These are phyloP conservation scores for Parapristionchus giblindavisi DNA, from an alignment of 2,888 invertebrate genomes.

Conservation along the genomic window DNA sequence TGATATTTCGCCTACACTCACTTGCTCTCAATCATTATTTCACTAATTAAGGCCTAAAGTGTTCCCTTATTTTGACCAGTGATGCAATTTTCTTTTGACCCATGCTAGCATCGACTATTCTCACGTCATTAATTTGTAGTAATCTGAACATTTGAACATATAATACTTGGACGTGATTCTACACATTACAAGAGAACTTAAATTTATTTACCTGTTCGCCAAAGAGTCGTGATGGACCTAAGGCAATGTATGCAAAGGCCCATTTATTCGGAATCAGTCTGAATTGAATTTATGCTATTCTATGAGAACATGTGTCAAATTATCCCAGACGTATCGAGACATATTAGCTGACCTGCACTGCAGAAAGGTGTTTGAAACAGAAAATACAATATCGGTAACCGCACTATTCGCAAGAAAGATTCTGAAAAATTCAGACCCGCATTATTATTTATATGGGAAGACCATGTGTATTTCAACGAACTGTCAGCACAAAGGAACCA, in stretches of 20 bases:
- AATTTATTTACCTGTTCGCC: conserved; percentile 37
- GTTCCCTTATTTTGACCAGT: too few relatives aligned
- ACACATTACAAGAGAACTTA: too few relatives aligned
- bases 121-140: too few relatives aligned
- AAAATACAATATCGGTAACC: conserved; percentile 14
- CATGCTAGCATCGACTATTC: neutral
- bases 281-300: neutral
- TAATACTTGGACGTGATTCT: too few relatives aligned
- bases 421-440: neutral
- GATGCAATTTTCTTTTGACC: too few relatives aligned
- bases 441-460: neutral
- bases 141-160: too few relatives aligned
- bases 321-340: neutral
- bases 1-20: too few relatives aligned
- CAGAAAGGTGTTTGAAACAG: neutral
- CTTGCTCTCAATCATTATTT: too few relatives aligned
- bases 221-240: conserved; percentile 50
- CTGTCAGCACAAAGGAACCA: too few relatives aligned
- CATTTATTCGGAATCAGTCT: conserved; percentile 59
- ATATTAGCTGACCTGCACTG: neutral
- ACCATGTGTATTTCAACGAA: neutral
- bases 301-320: neutral
- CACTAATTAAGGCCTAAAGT: too few relatives aligned
- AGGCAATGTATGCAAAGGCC: conserved; percentile 57
- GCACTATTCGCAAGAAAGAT: neutral